Base-by-base conservation (phyloP, 2,888 invertebrate genomes). In the Eupithecia dodoneata region DNA sequence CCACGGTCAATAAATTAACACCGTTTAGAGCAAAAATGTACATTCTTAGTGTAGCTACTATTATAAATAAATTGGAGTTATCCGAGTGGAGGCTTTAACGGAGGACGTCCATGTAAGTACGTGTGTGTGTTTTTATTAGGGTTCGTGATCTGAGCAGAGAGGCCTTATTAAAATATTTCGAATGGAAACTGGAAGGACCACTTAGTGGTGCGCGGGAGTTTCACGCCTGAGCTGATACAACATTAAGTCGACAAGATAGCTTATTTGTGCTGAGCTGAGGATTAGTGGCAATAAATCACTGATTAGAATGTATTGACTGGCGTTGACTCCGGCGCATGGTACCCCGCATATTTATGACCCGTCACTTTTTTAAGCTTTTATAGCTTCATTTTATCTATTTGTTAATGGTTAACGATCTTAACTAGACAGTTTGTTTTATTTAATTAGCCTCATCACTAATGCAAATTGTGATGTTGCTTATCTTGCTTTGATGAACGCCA, bases 1-100 rank as follows among this genome's bases (percentile, higher is more conserved):
- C 94, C 94, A 94, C 94, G 92, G 93, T 94, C 92, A 94, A 95
- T 95, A 95, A 95, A 95, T 95, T 95, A 95, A 95, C 95, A 94
- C 94, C 94, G 93, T 94, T 95, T 95, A 95, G 93, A 94, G 95
- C 94, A 91, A 95, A 94, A 94, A 94, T 94, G 94, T 94, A 94
- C 93, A 94, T 92, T 91, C 92, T 94, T 93, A 93, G 92, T 93
- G 93, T 94, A 93, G 93, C 94, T 94, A 93, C 94, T 93, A 93
- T 94, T 94, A 94, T 94, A 94, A 93, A 94, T 94, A 94, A 93
- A 90, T 89, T 91, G 88, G 87, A 87, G 82, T 89, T 87, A 89
- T 87, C 87, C 89, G 86, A 86, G 85, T 83, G 86, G 88, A 88
- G 86, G 90, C 89, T 90, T 89, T 86, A 86, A 89, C 89, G 89